A percentile compares a stretch with the other conserved stretches of the same genome.
phyloP scores from a whole-genome alignment of 2,113 vertebrate genomes.

The Gymnocephalus cernua region DNA sequence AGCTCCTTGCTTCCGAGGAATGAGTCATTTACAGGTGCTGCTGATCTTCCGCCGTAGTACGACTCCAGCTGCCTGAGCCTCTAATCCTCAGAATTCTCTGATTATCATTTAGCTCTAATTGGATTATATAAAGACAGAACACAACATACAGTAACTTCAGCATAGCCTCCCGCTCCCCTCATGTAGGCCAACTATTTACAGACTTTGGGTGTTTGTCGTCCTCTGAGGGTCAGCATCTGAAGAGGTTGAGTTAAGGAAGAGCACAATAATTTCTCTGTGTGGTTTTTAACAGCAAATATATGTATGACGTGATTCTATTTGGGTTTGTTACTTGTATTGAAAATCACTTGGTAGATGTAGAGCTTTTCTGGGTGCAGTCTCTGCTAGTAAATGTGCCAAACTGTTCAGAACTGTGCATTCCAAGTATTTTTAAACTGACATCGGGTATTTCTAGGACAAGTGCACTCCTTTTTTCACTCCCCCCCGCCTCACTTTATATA shows the following conservation, averaged over 20 bases:
- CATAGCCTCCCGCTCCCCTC: conserved; percentile 22
- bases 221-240: conserved; percentile 56
- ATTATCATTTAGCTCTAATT: conserved; percentile 77
- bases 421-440: conserved; percentile 74
- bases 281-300: conserved; percentile 11
- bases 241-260: conserved; percentile 33
- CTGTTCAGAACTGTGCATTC: conserved; percentile 55
- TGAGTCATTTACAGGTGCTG: conserved; percentile 78
- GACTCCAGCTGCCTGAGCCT: conserved; percentile 55
- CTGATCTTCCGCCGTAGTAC: conserved; percentile 40
- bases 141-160: conserved; percentile 58
- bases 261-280: conserved; percentile 24
- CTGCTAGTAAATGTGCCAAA: conserved; percentile 59
- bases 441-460: conserved; percentile 73
- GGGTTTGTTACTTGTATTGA: not conserved
- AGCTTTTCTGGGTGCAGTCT: conserved; percentile 22
- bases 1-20: conserved; percentile 52
- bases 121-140: conserved; percentile 71
- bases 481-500: conserved; percentile 49
- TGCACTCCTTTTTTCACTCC: conserved; percentile 48
- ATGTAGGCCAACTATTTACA: conserved; percentile 66
- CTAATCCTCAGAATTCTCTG: conserved; percentile 68
- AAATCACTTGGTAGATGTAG: not conserved
- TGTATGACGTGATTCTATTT: not conserved
- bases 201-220: conserved; percentile 36